Percentiles rank a stretch among this genome's conserved stretches.
These are phyloP conservation scores for Phrynocephalus vlangalii DNA, from an alignment of 2,797 vertebrate genomes.

Conservation along the genomic window DNA sequence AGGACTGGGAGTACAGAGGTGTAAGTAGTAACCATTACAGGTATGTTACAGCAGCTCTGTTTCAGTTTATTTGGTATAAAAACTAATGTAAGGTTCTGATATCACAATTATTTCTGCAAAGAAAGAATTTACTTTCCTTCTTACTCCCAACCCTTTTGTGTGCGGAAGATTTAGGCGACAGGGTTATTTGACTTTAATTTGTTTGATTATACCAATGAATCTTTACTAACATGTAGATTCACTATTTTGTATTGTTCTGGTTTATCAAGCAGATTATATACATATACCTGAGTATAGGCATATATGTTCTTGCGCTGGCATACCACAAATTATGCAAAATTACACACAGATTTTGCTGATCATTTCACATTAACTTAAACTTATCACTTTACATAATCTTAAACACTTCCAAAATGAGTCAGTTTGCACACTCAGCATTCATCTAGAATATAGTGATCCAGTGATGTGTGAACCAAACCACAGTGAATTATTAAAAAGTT, in stretches of 20 bases:
- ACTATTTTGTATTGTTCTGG: background rate
- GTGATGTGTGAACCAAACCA: background rate
- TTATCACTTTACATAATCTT: background rate
- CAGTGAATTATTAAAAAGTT: background rate
- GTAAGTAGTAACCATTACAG: background rate
- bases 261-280: background rate
- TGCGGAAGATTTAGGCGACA: background rate
- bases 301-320: background rate
- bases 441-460: background rate
- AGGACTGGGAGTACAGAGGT: background rate
- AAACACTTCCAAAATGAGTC: background rate
- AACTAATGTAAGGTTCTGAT: background rate
- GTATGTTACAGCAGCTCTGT: background rate
- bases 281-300: background rate
- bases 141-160: background rate
- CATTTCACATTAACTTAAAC: background rate
- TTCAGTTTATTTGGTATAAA: background rate
- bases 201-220: too few relatives aligned
- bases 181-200: background rate
- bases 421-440: background rate
- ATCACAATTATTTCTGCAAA: background rate
- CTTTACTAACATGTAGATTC: too few relatives aligned
- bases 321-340: background rate
- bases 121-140: background rate
- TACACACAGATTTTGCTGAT: background rate